Evolutionary conservation across 1,140 invertebrate genomes (phyloP).

Genomic region (Drosophila orena): DNA sequence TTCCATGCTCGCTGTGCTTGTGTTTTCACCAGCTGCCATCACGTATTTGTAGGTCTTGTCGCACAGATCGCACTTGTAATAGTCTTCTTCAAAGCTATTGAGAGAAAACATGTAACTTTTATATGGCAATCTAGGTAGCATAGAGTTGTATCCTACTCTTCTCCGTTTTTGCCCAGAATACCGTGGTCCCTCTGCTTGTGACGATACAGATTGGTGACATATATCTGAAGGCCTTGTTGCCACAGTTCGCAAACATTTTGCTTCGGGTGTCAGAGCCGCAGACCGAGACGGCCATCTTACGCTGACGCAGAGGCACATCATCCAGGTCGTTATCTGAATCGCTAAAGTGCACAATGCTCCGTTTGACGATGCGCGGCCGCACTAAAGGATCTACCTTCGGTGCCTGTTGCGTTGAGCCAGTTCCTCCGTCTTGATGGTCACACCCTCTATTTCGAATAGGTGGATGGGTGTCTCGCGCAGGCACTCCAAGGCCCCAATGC

Average conservation of each 20-base stretch:
- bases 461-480: constrained; percentile 63
- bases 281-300: constrained; percentile 1
- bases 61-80: constrained; percentile 70
- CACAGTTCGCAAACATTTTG: constrained; percentile 53
- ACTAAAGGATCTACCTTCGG: constrained; percentile 48
- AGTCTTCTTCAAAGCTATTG: constrained; percentile 42
- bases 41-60: constrained; percentile 67
- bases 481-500: constrained; percentile 36
- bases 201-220: constrained; percentile 59
- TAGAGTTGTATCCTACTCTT: constrained; percentile 1
- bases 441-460: constrained; percentile 59
- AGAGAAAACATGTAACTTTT: not conserved
- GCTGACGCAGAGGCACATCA: constrained; percentile 57
- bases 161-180: not conserved
- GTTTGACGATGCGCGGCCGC: constrained; percentile 23
- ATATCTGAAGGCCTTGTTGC: constrained; percentile 53
- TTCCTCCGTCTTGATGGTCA: constrained; percentile 63
- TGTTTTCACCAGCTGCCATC: constrained; percentile 59
- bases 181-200: constrained; percentile 55
- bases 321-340: constrained; percentile 49
- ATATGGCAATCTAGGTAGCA: not conserved
- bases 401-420: constrained; percentile 7
- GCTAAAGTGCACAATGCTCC: constrained; percentile 25
- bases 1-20: constrained; percentile 50
- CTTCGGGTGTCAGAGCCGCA: constrained; percentile 9